These are phyloP conservation scores for Leptinotarsa rubiginosa DNA, from an alignment of 2,888 invertebrate species.

Conservation along the genomic window DNA sequence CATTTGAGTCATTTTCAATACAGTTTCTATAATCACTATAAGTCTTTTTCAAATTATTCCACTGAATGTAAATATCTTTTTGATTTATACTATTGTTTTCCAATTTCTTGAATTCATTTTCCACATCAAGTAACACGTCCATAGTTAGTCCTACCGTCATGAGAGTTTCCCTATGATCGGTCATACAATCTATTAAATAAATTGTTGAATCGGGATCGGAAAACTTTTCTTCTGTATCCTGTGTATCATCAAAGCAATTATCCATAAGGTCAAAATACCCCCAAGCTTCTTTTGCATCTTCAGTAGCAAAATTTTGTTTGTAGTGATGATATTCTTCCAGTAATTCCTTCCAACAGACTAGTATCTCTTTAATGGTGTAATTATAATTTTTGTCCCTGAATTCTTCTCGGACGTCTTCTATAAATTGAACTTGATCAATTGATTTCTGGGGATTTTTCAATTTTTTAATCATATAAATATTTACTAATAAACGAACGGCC, in stretches of 20 bases:
- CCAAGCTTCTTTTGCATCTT: conserved; percentile 41
- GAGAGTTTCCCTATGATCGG: conserved; percentile 30
- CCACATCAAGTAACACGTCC: conserved; percentile 30
- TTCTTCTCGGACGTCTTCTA: conserved; percentile 21
- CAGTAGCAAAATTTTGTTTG: conserved; percentile 35
- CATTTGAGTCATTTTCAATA: conserved; percentile 29
- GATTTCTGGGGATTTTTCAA: conserved; percentile 23
- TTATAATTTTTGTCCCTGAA: conserved; percentile 15
- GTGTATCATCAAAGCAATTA: conserved; percentile 39
- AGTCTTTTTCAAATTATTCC: conserved; percentile 35
- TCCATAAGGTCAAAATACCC: conserved; percentile 42
- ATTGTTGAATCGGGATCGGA: conserved; percentile 26
- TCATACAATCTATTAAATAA: conserved; percentile 37
- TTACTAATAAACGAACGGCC: conserved; percentile 25
- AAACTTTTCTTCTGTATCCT: conserved; percentile 35
- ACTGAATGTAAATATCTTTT: conserved; percentile 40
- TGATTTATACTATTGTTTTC: conserved; percentile 40
- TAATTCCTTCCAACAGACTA: conserved; percentile 39
- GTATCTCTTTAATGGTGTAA: conserved; percentile 39
- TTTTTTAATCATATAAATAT: conserved; percentile 26
- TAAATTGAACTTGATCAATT: conserved; percentile 25
- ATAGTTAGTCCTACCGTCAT: conserved; percentile 35
- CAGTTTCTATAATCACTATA: conserved; percentile 34
- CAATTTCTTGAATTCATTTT: conserved; percentile 35
- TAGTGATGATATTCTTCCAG: conserved; percentile 38